Conservation (phyloP, 2,797 vertebrate species). For the Oreonectes daqikongensis region DNA sequence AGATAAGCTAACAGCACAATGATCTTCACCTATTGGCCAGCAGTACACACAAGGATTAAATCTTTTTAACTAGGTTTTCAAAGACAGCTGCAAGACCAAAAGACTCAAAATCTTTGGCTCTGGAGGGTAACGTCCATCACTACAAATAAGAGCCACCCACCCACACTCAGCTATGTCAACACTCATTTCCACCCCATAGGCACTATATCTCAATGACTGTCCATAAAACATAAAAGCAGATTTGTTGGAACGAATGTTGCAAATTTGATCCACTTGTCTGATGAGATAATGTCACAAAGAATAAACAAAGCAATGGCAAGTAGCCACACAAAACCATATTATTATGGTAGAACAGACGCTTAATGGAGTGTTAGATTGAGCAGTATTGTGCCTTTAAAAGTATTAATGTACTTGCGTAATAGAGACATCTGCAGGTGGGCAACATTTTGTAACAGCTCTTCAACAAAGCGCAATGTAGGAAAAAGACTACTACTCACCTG, state of each 20-base stretch:
- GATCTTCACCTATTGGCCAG: not conserved
- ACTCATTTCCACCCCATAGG: not conserved
- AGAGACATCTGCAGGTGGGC: slow-evolving; percentile 46
- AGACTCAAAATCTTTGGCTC: not conserved
- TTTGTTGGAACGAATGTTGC: not conserved
- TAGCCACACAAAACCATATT: not conserved
- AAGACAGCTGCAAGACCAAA: not conserved
- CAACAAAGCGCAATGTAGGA: slow-evolving; percentile 20
- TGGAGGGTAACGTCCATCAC: not conserved
- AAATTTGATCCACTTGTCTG: not conserved
- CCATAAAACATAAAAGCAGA: not conserved
- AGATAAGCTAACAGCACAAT: not conserved
- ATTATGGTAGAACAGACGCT: not conserved
- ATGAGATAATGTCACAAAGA: not conserved
- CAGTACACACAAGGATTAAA: not conserved
- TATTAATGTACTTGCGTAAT: slow-evolving; percentile 58
- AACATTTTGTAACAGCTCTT: slow-evolving; percentile 20
- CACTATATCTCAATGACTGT: not conserved
- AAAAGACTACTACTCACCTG: slow-evolving; percentile 72
- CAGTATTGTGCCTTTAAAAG: not conserved
- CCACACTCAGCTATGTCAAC: not conserved
- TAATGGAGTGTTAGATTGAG: not conserved
- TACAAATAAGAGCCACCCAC: slow-evolving; percentile 5
- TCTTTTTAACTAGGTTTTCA: not conserved
- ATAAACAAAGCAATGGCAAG: not conserved